Conservation (phyloP, 1,140 invertebrate species). For the silkworm (Bombyx mori) region ASM3026992v2 NC_085118.1:8816001-8816500, state of each 20-base stretch:
- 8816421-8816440: conserved; percentile 72
- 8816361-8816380: conserved; percentile 69
- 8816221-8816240: conserved; percentile 82
- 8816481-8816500: conserved; percentile 45
- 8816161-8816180: conserved; percentile 80
- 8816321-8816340: conserved; percentile 69
- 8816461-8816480: conserved; percentile 53
- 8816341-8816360: conserved; percentile 68
- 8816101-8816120: conserved; percentile 78
- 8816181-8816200: conserved; percentile 79
- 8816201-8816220: conserved; percentile 75
- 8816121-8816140: conserved; percentile 85
- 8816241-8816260: conserved; percentile 80
- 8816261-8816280: conserved; percentile 72
- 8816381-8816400: conserved; percentile 73
- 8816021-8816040: conserved; percentile 74
- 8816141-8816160: conserved; percentile 86
- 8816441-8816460: conserved; percentile 65
- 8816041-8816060: conserved; percentile 77
- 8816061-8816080: conserved; percentile 72
- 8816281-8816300: conserved; percentile 64
- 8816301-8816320: conserved; percentile 65
- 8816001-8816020: conserved; percentile 74
- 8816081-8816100: conserved; percentile 67
- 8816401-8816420: conserved; percentile 59